These are phyloP conservation scores for Oncorhynchus keta DNA, from an alignment of 2,113 vertebrate genomes.

Conservation along the genomic window DNA sequence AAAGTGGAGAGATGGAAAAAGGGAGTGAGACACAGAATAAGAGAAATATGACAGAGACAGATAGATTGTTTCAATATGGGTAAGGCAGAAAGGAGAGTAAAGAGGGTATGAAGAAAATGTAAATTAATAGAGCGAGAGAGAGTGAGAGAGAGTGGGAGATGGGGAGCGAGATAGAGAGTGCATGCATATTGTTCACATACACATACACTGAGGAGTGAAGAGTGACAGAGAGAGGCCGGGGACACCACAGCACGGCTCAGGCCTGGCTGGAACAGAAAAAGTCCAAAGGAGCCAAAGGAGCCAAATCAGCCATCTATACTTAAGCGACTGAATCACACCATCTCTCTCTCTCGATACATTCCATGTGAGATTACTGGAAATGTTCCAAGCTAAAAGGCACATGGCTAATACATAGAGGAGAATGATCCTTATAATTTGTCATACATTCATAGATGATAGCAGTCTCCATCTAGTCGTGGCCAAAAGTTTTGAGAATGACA, in stretches of 20 bases:
- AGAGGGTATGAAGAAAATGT: background rate
- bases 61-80: background rate
- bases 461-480: conserved; percentile 36
- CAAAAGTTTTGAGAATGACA: too few relatives aligned
- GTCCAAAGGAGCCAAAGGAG: too few relatives aligned
- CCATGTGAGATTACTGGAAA: too few relatives aligned
- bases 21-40: background rate
- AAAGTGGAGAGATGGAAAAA: conserved; percentile 1
- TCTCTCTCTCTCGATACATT: too few relatives aligned
- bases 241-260: background rate
- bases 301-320: too few relatives aligned
- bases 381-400: background rate
- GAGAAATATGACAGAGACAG: background rate
- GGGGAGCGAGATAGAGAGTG: too few relatives aligned
- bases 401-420: conserved; percentile 18
- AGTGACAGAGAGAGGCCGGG: background rate
- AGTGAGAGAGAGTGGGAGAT: too few relatives aligned
- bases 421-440: conserved; percentile 55
- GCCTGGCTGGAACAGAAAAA: too few relatives aligned
- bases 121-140: background rate
- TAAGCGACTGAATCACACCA: too few relatives aligned
- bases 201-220: conserved; percentile 6
- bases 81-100: background rate
- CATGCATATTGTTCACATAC: background rate
- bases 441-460: conserved; percentile 37